Percentiles rank a stretch among this genome's conserved stretches.
These are phyloP conservation scores for Neolamprologus kungweensis DNA, from an alignment of 2,113 vertebrate genomes.

Conservation along the genomic window DNA sequence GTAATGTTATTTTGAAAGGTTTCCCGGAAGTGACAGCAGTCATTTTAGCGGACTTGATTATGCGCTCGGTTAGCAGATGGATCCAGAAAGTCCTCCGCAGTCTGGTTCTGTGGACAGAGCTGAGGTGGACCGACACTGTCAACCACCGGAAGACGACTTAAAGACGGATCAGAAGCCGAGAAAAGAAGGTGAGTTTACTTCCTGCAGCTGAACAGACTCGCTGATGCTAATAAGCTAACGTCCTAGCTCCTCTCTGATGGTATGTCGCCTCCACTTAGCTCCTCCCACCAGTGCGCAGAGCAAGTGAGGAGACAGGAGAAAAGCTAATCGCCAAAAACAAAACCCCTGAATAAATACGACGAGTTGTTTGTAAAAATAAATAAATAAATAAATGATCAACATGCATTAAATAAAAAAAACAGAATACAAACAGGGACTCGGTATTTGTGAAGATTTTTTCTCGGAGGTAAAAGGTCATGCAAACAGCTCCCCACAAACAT, in stretches of 20 bases:
- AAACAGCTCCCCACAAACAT: no score
- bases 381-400: background rate
- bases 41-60: accelerated
- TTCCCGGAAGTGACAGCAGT: accelerated
- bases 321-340: background rate
- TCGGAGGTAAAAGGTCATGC: background rate
- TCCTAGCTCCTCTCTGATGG: background rate
- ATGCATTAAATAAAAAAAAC: accelerated
- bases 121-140: background rate
- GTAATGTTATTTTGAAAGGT: background rate
- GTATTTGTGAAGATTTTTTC: background rate
- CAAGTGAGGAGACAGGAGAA: accelerated
- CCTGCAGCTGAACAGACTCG: accelerated
- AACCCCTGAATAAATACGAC: accelerated
- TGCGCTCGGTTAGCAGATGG: background rate
- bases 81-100: background rate
- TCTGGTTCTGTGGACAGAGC: background rate
- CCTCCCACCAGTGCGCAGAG: accelerated
- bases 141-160: accelerated
- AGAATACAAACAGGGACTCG: accelerated
- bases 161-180: background rate
- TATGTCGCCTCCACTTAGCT: background rate
- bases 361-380: background rate
- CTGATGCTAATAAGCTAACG: accelerated
- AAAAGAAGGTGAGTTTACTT: background rate